These are phyloP conservation scores for Sesia bembeciformis DNA, from an alignment of 2,888 invertebrate species.

Conservation along the genomic window DNA sequence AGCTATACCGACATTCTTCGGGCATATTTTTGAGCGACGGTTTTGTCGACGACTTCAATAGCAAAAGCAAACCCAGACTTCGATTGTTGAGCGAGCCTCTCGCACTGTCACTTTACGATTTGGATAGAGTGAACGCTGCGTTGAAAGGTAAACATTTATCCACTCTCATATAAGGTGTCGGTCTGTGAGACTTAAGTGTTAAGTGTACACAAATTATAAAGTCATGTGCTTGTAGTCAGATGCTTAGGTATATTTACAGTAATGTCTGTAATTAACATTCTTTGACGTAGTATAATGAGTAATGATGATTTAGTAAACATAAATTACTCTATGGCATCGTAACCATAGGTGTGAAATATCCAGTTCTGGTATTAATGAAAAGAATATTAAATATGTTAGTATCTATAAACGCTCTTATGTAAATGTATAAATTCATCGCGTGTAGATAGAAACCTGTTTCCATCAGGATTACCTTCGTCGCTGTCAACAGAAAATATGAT, in stretches of 20 bases:
- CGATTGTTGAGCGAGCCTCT: conserved; percentile 66
- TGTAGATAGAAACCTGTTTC: too few relatives aligned
- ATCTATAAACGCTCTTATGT: too few relatives aligned
- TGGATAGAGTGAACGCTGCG: conserved; percentile 69
- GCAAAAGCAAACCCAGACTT: conserved; percentile 45
- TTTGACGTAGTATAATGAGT: not conserved
- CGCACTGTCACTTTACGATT: conserved; percentile 65
- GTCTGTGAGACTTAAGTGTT: conserved; percentile 21
- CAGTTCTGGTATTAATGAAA: too few relatives aligned
- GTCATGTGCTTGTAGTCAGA: conserved; percentile 19
- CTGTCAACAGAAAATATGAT: too few relatives aligned
- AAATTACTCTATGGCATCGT: too few relatives aligned
- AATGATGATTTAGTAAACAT: too few relatives aligned
- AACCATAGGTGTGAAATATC: too few relatives aligned
- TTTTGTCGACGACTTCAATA: conserved; percentile 39
- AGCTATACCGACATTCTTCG: conserved; percentile 63
- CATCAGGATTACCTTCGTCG: too few relatives aligned
- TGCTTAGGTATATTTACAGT: not conserved
- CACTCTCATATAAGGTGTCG: conserved; percentile 32
- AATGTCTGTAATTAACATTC: conserved; percentile 1
- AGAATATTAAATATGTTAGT: too few relatives aligned
- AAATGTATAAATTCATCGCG: too few relatives aligned
- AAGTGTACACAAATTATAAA: conserved; percentile 38
- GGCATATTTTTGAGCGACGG: conserved; percentile 69
- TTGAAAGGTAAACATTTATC: conserved; percentile 68